Conservation (phyloP, 2,888 invertebrate species). For the Cheilosia variabilis region DNA sequence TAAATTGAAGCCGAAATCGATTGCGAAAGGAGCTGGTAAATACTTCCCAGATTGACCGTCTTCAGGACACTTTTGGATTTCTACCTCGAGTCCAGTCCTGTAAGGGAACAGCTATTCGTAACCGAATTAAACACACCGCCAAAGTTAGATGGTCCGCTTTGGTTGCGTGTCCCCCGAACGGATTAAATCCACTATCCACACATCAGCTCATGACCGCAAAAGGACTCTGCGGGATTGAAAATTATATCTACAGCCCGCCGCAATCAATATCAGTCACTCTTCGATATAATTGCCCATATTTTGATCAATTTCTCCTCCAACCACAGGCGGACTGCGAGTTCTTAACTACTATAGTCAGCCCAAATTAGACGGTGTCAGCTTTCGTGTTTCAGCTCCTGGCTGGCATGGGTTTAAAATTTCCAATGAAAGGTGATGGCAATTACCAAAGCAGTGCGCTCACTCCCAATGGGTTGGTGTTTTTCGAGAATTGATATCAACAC, state of each 20-base stretch:
- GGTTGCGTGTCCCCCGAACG: neutral
- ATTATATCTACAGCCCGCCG: constrained; percentile 18
- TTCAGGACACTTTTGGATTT: too few relatives aligned
- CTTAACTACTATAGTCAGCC: neutral
- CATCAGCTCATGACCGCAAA: constrained; percentile 36
- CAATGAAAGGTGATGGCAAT: constrained; percentile 57
- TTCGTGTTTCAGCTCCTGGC: constrained; percentile 7
- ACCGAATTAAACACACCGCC: neutral
- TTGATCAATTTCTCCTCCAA: constrained; percentile 11
- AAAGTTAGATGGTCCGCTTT: neutral
- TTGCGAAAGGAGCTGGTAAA: too few relatives aligned
- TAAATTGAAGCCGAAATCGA: too few relatives aligned
- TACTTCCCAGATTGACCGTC: too few relatives aligned
- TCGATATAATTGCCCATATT: constrained; percentile 33
- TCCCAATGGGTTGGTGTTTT: constrained; percentile 45
- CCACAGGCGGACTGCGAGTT: constrained; percentile 53
- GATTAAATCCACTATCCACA: constrained; percentile 12
- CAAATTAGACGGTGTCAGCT: constrained; percentile 42
- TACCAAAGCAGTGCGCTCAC: constrained; percentile 39
- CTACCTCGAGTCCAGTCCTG: too few relatives aligned
- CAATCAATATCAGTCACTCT: constrained; percentile 34
- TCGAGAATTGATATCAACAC: constrained; percentile 52
- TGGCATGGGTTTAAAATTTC: constrained; percentile 20
- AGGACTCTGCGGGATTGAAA: constrained; percentile 32
- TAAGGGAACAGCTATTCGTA: too few relatives aligned